Evolutionary conservation across 2,797 vertebrate species (phyloP).

Genomic region (Ptychadena robeensis): DNA sequence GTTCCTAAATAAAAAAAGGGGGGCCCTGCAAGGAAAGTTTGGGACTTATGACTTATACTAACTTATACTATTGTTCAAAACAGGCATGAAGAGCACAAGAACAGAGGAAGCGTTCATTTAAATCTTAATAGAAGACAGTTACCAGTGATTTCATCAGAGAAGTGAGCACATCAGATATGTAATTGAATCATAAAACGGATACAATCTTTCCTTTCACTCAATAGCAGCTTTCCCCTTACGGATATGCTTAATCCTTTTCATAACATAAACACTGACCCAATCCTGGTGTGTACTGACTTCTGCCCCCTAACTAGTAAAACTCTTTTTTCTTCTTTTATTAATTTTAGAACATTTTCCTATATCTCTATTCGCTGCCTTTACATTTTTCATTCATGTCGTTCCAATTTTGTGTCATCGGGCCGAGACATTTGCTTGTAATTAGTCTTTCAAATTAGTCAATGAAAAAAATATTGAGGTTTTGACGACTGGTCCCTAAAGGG

Average conservation of each 20-base stretch:
- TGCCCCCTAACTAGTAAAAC: background rate
- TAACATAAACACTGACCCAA: background rate
- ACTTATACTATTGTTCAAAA: background rate
- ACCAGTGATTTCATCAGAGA: background rate
- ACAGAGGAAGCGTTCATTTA: background rate
- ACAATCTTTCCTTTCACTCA: background rate
- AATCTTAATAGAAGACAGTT: background rate
- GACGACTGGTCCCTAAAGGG: background rate
- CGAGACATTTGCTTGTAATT: slow-evolving; percentile 49
- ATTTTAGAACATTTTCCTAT: background rate
- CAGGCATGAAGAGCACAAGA: background rate
- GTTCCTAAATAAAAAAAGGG: too few species aligned
- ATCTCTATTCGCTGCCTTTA: slow-evolving; percentile 3
- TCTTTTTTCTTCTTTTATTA: background rate
- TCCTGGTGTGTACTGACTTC: slow-evolving; percentile 10
- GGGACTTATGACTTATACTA: too few species aligned
- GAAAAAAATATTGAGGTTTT: slow-evolving; percentile 45
- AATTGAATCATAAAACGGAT: background rate
- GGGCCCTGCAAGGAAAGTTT: too few species aligned
- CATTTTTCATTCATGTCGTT: slow-evolving; percentile 29
- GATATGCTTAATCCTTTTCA: background rate
- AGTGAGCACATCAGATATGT: background rate
- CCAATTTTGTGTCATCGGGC: slow-evolving; percentile 49
- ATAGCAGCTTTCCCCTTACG: slow-evolving; percentile 8
- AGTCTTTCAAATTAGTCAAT: slow-evolving; percentile 29